A percentile compares a stretch with the other conserved stretches of the same genome.
phyloP scores from a whole-genome alignment of 2,888 invertebrate genomes.

The Tetragonisca angustula region DNA sequence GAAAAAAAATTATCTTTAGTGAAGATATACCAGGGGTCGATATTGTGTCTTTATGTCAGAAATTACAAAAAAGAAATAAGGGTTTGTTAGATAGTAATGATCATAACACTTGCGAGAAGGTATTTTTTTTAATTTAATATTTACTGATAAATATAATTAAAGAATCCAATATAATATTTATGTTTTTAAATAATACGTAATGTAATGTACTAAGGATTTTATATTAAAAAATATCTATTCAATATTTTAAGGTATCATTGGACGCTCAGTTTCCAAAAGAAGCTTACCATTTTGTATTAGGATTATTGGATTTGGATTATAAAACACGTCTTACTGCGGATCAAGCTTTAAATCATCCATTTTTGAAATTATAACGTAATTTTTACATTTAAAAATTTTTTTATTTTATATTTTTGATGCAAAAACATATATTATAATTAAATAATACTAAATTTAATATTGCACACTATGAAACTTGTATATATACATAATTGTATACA shows the following conservation, averaged over 20 bases:
- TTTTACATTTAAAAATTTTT: slow-evolving; percentile 16
- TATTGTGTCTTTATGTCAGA: slow-evolving; percentile 79
- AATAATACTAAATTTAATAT: slow-evolving; percentile 26
- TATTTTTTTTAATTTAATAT: slow-evolving; percentile 69
- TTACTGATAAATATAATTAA: slow-evolving; percentile 40
- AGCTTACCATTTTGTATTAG: slow-evolving; percentile 90
- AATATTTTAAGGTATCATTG: slow-evolving; percentile 72
- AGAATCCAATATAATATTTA: slow-evolving; percentile 1
- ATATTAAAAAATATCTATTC: slow-evolving; percentile 43
- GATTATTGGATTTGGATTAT: slow-evolving; percentile 92
- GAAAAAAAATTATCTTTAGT: slow-evolving; percentile 86
- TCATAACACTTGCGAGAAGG: slow-evolving; percentile 69
- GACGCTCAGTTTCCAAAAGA: slow-evolving; percentile 86
- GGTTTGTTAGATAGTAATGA: slow-evolving; percentile 51
- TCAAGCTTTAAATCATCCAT: slow-evolving; percentile 91
- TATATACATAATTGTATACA: slow-evolving; percentile 22
- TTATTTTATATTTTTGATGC: slow-evolving; percentile 14
- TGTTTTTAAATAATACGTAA: not conserved
- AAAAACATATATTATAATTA: slow-evolving; percentile 22
- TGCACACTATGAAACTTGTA: slow-evolving; percentile 26
- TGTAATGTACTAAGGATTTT: slow-evolving; percentile 2
- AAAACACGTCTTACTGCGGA: slow-evolving; percentile 89
- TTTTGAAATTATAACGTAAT: slow-evolving; percentile 84
- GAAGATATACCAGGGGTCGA: slow-evolving; percentile 85
- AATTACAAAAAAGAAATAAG: slow-evolving; percentile 76